Conservation (phyloP, 2,113 vertebrate species). For the Motacilla alba region DNA sequence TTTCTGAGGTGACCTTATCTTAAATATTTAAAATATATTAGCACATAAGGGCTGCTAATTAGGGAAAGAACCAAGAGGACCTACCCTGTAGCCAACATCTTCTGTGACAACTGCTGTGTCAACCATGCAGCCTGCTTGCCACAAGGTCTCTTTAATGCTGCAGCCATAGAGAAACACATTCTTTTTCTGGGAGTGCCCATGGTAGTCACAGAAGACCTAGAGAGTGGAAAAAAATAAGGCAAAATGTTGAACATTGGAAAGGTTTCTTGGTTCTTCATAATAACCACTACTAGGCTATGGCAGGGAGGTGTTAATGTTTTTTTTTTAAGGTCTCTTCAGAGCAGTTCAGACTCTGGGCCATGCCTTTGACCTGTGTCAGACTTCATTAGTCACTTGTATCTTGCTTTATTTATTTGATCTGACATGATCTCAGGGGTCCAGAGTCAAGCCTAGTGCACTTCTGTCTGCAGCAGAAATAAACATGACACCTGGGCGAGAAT, state of each 20-base stretch:
- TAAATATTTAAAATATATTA: background rate
- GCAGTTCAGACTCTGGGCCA: background rate
- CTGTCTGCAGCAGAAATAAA: slow-evolving; percentile 10
- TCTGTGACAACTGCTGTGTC: slow-evolving; percentile 75
- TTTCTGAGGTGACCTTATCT: background rate
- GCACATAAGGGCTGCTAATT: accelerated
- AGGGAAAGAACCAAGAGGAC: background rate
- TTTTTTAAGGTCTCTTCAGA: background rate
- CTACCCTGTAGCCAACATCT: slow-evolving; percentile 86
- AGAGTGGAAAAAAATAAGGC: background rate
- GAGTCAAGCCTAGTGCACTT: background rate
- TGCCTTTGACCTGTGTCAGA: slow-evolving; percentile 6
- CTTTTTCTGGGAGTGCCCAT: slow-evolving; percentile 92
- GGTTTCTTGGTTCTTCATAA: background rate
- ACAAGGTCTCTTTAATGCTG: slow-evolving; percentile 90
- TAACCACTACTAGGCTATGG: background rate
- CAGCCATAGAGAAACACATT: slow-evolving; percentile 93
- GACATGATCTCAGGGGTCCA: background rate
- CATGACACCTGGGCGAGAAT: slow-evolving; percentile 12
- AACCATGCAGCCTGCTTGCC: slow-evolving; percentile 80
- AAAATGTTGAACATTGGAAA: background rate
- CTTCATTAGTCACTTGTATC: background rate
- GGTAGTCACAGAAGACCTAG: slow-evolving; percentile 94
- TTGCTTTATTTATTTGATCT: slow-evolving; percentile 11
- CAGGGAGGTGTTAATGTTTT: background rate